Conservation (phyloP, 2,888 invertebrate genomes). For the Drosophila glabriapex region DNA sequence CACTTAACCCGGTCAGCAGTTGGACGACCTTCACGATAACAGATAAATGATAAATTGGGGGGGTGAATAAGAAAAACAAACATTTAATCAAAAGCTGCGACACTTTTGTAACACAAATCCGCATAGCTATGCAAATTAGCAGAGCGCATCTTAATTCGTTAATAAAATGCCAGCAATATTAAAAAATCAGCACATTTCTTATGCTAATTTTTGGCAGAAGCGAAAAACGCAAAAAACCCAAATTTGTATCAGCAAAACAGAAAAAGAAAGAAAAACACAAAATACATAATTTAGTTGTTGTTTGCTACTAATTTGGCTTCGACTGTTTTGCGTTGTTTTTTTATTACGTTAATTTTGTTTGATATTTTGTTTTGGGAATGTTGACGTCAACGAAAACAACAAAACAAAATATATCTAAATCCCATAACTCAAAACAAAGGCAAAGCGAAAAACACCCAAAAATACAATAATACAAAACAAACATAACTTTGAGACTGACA, state of each 20-base stretch:
- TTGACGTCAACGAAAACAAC: slow-evolving; percentile 68
- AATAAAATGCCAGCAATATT: slow-evolving; percentile 27
- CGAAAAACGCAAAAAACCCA: slow-evolving; percentile 64
- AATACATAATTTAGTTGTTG: slow-evolving; percentile 46
- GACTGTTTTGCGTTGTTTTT: slow-evolving; percentile 53
- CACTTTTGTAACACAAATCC: slow-evolving; percentile 72
- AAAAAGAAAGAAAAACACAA: slow-evolving; percentile 35
- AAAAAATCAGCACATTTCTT: slow-evolving; percentile 76
- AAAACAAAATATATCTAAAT: slow-evolving; percentile 54
- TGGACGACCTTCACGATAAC: slow-evolving; percentile 75
- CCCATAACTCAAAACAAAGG: slow-evolving; percentile 36
- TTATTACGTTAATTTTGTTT: slow-evolving; percentile 37
- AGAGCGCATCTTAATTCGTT: slow-evolving; percentile 36
- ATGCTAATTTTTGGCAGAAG: slow-evolving; percentile 75
- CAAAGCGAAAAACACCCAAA: slow-evolving; percentile 7
- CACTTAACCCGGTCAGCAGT: slow-evolving; percentile 54
- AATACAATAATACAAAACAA: slow-evolving; percentile 1
- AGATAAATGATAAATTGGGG: slow-evolving; percentile 3
- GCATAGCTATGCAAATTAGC: slow-evolving; percentile 77
- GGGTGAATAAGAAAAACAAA: slow-evolving; percentile 36
- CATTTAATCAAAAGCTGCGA: slow-evolving; percentile 42
- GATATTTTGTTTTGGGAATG: slow-evolving; percentile 26
- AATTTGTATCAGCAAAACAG: slow-evolving; percentile 47
- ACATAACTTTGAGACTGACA: slow-evolving; percentile 1
- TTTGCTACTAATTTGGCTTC: slow-evolving; percentile 46